Evolutionary conservation across 2,113 vertebrate genomes (phyloP).

Genomic region (Dinomys branickii): DNA sequence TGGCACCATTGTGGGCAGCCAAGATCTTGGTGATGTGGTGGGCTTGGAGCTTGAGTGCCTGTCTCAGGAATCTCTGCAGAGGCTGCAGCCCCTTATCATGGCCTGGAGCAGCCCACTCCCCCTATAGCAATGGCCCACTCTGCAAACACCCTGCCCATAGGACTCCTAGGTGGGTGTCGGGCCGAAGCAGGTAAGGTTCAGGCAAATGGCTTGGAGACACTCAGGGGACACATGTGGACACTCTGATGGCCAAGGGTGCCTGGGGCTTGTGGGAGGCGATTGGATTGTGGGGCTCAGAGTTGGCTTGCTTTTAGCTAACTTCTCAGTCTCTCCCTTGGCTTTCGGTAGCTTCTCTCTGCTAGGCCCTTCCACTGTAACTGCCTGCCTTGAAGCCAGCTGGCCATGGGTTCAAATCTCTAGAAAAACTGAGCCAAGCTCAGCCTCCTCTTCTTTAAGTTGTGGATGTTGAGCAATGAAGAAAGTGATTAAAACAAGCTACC

Average conservation of each 20-base stretch:
- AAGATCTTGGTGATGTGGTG: neutral
- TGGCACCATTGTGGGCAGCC: neutral
- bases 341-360: neutral
- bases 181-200: neutral
- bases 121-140: accelerated
- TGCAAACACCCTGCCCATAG: neutral
- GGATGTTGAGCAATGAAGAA: neutral
- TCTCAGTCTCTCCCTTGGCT: neutral
- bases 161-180: neutral
- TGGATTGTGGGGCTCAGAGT: neutral
- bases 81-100: too few relatives aligned
- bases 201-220: accelerated
- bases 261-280: neutral
- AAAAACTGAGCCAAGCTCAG: neutral
- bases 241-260: neutral
- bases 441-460: neutral
- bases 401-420: neutral
- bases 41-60: neutral
- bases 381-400: neutral
- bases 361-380: neutral
- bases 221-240: neutral
- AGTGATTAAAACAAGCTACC: neutral
- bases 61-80: neutral
- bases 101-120: neutral
- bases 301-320: neutral